Evolutionary conservation across 2,888 invertebrate genomes (phyloP), one percentile per base, ranked within the genome.

Genomic region (Euplagia quadripunctaria): DNA sequence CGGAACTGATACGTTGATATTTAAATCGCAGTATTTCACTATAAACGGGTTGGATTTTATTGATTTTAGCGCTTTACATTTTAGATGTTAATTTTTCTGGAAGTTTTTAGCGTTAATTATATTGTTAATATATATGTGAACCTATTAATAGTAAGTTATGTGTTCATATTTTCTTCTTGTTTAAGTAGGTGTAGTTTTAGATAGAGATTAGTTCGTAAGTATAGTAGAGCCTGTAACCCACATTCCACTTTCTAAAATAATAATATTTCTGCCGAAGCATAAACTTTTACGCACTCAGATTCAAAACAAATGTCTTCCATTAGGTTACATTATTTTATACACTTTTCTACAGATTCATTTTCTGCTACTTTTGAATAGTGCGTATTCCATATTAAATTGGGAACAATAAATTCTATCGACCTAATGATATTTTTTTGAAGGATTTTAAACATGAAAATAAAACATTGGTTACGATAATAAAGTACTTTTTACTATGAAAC

Each of bases 221-320:
- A 76, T 83, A 72, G 78, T 82, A 80, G 71, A 79, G 70, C 74
- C 77, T 78, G 74, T 81, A 77, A 86, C 78, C 79, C 86, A 92
- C 93, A 93, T 93, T 93, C 93, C 93, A 93, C 80, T 79, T 84
- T 86, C 80, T 84, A 31, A 14, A 79, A 31, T 31, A 2, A 79
- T 80, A 78, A 82, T 77, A 73, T 86, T 79, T 85, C 86, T 85
- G 79, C 82, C 78, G 68, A 78, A 64, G 72, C 80, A 83, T 79
- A 76, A 79, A 74, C 64, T 70, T 82, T 74, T 72, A 87, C 83
- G 85, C 87, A 88, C 88, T 88, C 86, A 83, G 87, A 91, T 91
- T 93, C 87, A 90, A 91, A 91, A 88, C 82, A 83, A 90, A 92
- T 88, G 95, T 95, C 95, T 95, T 95, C 95, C 95, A 95, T 92